Percentiles rank a stretch among this genome's conserved stretches.
Evolutionary conservation across 2,113 vertebrate species (phyloP).

Genomic region (Onychostruthus taczanowskii): DNA sequence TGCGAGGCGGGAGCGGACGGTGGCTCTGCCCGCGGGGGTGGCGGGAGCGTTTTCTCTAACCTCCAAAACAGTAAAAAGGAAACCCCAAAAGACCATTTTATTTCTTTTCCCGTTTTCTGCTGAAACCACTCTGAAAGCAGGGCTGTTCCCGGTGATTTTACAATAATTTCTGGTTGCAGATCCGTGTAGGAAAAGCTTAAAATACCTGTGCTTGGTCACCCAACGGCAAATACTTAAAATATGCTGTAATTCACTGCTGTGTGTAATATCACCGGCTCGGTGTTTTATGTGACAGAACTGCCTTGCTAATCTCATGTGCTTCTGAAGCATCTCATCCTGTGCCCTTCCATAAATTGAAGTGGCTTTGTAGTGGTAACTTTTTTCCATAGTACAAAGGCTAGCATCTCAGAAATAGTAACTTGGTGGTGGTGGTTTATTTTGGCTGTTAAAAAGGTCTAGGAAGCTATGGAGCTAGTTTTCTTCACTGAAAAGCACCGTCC

Average conservation of each 20-base stretch:
- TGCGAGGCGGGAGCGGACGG: not conserved
- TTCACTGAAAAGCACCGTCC: not conserved
- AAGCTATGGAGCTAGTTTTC: not conserved
- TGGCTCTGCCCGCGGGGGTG: not conserved
- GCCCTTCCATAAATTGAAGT: not conserved
- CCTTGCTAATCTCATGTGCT: not conserved
- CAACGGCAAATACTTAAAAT: not conserved
- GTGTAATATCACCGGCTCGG: rapidly evolving
- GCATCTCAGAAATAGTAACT: not conserved
- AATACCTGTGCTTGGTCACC: not conserved
- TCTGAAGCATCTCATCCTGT: not conserved
- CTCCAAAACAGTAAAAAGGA: not conserved
- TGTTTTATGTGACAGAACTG: not conserved
- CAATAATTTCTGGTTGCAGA: no score
- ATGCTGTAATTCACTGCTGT: not conserved
- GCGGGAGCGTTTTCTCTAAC: rapidly evolving
- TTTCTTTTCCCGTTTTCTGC: rapidly evolving
- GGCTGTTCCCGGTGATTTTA: not conserved
- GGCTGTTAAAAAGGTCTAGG: not conserved
- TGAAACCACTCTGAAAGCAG: not conserved
- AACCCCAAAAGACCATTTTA: not conserved
- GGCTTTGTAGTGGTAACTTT: not conserved
- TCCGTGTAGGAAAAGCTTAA: not conserved
- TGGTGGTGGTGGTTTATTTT: not conserved
- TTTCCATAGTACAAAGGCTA: not conserved